phyloP scores from a whole-genome alignment of 2,888 invertebrate species.

The Noctuana brunneofusca region DNA sequence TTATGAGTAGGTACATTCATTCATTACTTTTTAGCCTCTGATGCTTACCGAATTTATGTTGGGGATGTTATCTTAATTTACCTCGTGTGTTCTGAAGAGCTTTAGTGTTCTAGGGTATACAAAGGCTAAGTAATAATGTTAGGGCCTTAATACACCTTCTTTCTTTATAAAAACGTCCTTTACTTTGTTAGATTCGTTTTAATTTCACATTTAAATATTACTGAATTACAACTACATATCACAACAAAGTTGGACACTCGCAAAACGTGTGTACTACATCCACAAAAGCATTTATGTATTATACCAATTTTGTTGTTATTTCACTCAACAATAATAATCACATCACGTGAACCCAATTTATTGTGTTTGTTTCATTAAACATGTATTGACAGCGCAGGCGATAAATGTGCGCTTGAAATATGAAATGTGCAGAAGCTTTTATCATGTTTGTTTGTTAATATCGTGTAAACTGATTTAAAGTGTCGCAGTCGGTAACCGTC shows the following conservation, averaged over 20 bases:
- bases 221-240: no score
- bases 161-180: no score
- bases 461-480: conserved; percentile 26
- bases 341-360: conserved; percentile 45
- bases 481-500: background rate
- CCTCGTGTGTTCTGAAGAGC: background rate
- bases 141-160: background rate
- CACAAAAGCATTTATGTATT: conserved; percentile 1
- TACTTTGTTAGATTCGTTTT: no score
- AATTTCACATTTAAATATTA: background rate
- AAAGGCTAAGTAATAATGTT: background rate
- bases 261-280: background rate
- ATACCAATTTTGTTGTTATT: conserved; percentile 31
- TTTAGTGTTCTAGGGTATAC: background rate
- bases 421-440: conserved; percentile 28
- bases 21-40: conserved; percentile 6
- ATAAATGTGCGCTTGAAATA: conserved; percentile 37
- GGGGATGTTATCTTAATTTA: background rate
- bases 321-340: conserved; percentile 34
- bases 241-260: background rate
- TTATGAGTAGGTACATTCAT: conserved; percentile 16
- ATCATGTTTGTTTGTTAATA: conserved; percentile 26
- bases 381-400: conserved; percentile 34
- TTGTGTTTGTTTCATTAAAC: conserved; percentile 49
- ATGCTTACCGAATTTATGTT: background rate